phyloP scores from a whole-genome alignment of 2,797 vertebrate genomes.

The Phataginus tetradactyla region DNA sequence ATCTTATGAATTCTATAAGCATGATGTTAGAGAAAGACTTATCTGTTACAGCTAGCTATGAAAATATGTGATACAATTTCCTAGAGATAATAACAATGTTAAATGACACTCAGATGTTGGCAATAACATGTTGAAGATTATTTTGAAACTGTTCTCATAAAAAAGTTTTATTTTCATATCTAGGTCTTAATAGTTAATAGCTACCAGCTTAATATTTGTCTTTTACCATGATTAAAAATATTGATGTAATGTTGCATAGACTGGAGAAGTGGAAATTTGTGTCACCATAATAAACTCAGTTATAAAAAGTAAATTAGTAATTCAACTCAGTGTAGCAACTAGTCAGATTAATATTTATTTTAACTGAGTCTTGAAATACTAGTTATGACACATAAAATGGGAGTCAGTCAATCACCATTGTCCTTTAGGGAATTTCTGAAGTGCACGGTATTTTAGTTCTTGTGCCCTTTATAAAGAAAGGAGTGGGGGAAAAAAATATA shows the following conservation, averaged over 20 bases:
- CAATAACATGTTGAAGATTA: neutral
- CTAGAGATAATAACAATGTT: neutral
- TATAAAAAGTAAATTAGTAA: neutral
- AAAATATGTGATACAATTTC: neutral
- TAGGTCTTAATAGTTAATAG: neutral
- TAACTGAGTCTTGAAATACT: neutral
- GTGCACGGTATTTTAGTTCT: neutral
- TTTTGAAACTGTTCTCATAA: neutral
- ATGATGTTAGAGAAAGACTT: neutral
- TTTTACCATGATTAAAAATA: neutral
- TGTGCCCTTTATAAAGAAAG: neutral
- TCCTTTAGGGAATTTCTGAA: slow-evolving; percentile 33
- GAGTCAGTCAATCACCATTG: neutral
- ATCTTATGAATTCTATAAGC: neutral
- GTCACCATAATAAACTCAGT: neutral
- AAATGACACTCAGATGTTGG: neutral
- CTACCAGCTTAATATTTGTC: neutral
- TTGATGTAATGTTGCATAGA: neutral
- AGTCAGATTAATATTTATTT: slow-evolving; percentile 32
- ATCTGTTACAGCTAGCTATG: neutral
- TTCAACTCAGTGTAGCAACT: neutral
- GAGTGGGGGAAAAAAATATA: neutral
- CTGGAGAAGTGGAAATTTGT: neutral
- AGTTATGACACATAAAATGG: neutral
- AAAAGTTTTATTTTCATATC: neutral